Evolutionary conservation across 2,113 vertebrate species (phyloP).

Genomic region (Strigops habroptila): DNA sequence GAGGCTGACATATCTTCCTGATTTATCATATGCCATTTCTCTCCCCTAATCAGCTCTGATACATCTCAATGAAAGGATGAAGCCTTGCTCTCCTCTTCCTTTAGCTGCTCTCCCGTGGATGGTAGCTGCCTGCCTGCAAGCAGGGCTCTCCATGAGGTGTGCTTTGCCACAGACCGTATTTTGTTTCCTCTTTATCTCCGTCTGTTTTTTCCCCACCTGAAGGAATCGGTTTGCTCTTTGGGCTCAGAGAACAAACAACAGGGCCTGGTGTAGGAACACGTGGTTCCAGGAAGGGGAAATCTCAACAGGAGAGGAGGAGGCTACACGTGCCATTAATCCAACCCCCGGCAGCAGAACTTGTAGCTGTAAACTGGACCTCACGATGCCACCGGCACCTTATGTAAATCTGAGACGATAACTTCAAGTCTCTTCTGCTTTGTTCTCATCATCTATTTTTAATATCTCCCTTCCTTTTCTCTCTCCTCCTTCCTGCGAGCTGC

Average conservation of each 20-base stretch:
- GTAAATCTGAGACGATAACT: neutral
- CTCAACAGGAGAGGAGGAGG: neutral
- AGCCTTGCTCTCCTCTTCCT: neutral
- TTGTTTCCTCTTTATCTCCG: neutral
- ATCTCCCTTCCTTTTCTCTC: neutral
- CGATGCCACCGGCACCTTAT: neutral
- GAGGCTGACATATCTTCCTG: neutral
- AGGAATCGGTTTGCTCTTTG: neutral
- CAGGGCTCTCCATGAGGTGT: neutral
- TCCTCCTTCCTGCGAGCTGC: neutral
- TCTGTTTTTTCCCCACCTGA: neutral
- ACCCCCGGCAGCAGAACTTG: neutral
- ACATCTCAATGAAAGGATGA: neutral
- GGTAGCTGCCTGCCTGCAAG: neutral
- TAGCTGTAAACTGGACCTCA: neutral
- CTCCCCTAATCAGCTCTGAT: neutral
- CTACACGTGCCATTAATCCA: neutral
- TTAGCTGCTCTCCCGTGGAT: neutral
- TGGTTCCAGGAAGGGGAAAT: neutral
- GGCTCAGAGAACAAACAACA: neutral
- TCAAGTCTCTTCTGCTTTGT: neutral
- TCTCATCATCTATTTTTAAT: conserved; percentile 9
- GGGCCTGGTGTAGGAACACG: neutral
- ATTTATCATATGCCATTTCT: neutral
- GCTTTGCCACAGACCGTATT: neutral